Base-by-base conservation (phyloP, 2,888 invertebrate species). In the Andrena hattorfiana region DNA sequence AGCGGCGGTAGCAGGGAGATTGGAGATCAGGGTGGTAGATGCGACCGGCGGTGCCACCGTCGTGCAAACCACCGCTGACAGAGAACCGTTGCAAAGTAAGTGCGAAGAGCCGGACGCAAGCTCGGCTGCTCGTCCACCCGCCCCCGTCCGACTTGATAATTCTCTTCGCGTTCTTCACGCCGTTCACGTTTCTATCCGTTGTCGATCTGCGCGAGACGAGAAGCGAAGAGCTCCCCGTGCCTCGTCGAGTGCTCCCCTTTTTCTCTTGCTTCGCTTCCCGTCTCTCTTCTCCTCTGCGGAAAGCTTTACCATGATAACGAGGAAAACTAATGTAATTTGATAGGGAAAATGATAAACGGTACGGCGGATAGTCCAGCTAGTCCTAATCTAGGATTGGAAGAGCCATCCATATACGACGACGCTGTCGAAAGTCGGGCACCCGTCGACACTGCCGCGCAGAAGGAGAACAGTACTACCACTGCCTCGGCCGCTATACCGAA, bases 401-500 rank as follows among this genome's bases (percentile, higher is more conserved):
- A 97, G 81, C 95, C 96, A 7, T 97, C 97, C 7, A 95, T 97
- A 20, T 97, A 97, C 94, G 97, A 97, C 93, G 97, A 97, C 94
- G 97, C 97, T 3, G 96, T 97, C 0, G 97, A 97, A 87, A 96
- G 96, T 91, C 95, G 95, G 28, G 87, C 88, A 49, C 89, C 90
- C 48, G 89, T 89, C 51, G 93, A 92, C 70, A 92, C 83, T 49
- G 71, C 90, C 78, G 86, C 91, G 64, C 93, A 91, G 77, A 92
- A 90, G 84, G 89, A 88, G 42, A 81, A 87, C 78, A 87, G 83
- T 83, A 86, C 88, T 69, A 85, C 84, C 77, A 87, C 85, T 67
- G 89, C 89, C 66, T 89, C 91, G 77, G 87, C 90, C 71, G 89
- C 90, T 32, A 75, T 90, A 67, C 87, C 90, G 69, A 91, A 91